Evolutionary conservation across 2,888 invertebrate genomes (phyloP), one percentile per base, ranked within the genome.

Genomic region (Drosophila crucigera): DNA sequence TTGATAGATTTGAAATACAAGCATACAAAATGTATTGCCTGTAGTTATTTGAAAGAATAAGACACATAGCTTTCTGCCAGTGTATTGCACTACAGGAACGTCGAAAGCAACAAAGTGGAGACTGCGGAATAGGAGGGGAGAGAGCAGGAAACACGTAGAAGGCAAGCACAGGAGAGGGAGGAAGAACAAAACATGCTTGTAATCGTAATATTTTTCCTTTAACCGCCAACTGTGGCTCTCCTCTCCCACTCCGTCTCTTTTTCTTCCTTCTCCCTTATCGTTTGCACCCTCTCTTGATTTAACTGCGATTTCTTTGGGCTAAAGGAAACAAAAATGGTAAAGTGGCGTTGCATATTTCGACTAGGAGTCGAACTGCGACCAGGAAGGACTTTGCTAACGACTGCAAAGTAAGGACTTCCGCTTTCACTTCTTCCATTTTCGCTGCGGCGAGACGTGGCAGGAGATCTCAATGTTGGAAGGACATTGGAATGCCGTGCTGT

Each of bases 371-470:
- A 56, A 74, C 55, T 52, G 43, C 35, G 50, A 37, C 49, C 35
- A 50, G 65, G 59, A 39, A 68, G 61, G 52, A 52, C 77, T 76
- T 54, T n/a, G 39, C 60, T 54, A 77, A 78, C 64, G 82, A 78
- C 75, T 79, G 69, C 88, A 88, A 86, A 89, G 90, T 87, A 87
- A 84, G 83, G 68, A 91, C 85, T 86, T 86, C 85, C 85, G 91
- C 55, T 47, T 64, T 63, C 85, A 90, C 55, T 47, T 64, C 60
- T 39, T 28, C 55, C 55, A 39, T n/a, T 68, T 33, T 59, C 66
- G 43, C 56, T 81, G 33, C 41, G 50, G 3, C 19, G 33, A 56
- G 61, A 41, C 59, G 33, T 22, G 35, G 49, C 35, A 43, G 35
- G 39, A 63, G 76, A 63, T 73, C 59, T 65, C 65, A 70, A 43